Evolutionary conservation across 2,797 vertebrate genomes (phyloP), one percentile per base, ranked within the genome.

Genomic region (Poecilia gillii): DNA sequence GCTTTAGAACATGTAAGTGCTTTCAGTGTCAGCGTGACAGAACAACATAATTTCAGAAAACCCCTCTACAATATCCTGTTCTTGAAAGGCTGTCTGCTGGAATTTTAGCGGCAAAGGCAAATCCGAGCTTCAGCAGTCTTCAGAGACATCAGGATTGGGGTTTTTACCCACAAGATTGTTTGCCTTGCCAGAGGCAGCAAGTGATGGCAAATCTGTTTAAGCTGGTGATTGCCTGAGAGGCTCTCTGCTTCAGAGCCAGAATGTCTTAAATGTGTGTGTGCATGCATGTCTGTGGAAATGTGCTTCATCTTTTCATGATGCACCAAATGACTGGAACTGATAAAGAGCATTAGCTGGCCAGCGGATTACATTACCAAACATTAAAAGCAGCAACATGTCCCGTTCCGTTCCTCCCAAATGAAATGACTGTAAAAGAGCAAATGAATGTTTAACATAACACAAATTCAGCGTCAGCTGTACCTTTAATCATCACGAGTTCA

Each of bases 151-250:
- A 79, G 79, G 88, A 87, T 87, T 78, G 59, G 59, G 82, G 84
- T 89, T 90, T 64, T 86, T 72, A 88, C 73, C 84, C 84, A 85
- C 74, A 88, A 82, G 77, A 84, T 59, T 84, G 81, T 90, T 91
- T 84, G 83, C 73, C 82, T 77, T 55, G 76, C 85, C 78, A 66
- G 71, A 43, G 84, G 79, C 81, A 81, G 74, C 36, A 41, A 82
- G 66, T 84, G 76, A 83, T 82, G 75, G 88, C 85, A 91, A 91
- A 93, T 91, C 51, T 84, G 73, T 92, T 90, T 84, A 91, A 90
- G 81, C 86, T 91, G 90, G 87, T 82, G 90, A 81, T 79, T 90
- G 77, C 66, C 88, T 88, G 76, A 79, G 66, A 86, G 74, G 75
- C 73, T 76, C 55, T 79, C 72, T 75, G 83, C 78, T 28, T 79